Evolutionary conservation across 2,797 vertebrate species (phyloP), one percentile per base, ranked within the genome.

Genomic region (Phyllotis vaccarum): DNA sequence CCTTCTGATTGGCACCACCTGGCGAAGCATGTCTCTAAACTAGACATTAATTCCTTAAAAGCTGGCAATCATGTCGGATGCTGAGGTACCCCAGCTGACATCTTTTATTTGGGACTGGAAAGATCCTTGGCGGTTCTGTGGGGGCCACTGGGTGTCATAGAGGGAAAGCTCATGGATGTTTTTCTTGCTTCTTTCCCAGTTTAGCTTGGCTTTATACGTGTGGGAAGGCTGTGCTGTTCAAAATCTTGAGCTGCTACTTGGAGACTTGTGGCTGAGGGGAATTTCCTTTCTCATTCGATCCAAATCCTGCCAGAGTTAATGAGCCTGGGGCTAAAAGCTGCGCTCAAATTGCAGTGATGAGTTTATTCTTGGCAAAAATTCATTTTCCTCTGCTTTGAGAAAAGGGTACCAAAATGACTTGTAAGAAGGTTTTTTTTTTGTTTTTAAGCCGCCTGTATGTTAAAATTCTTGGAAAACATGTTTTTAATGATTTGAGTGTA

Each of bases 401-500:
- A 96, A 88, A 89, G 62, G 79, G 56, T 72, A 80, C 74, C 79
- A 85, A 87, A 76, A 68, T 79, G 82, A 82, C 89, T 96, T 96
- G 54, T 1, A 90, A 87, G 43, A 89, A n/a, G 34, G 68, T 79
- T 68, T 62, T n/a, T 64, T 68, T 43, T 95, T 31, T 49, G 5
- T 58, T 12, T 43, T 37, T 82, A 68, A 60, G 21, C 9, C 81
- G 52, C 70, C 70, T 80, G 89, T 78, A 90, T 79, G 37, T 82
- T 90, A 95, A 95, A 64, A 90, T 96, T 95, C 94, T 94, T 94
- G 40, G 62, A 91, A 96, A 96, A 96, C 56, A 83, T 92, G 88
- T 91, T 96, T 96, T 89, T 95, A 96, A 96, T 95, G 80, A 96
- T 80, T 90, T 79, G 74, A 93, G 81, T 92, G n/a, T 93, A 94